phyloP scores from a whole-genome alignment of 2,797 vertebrate genomes.

The Urocyon cinereoargenteus region DNA sequence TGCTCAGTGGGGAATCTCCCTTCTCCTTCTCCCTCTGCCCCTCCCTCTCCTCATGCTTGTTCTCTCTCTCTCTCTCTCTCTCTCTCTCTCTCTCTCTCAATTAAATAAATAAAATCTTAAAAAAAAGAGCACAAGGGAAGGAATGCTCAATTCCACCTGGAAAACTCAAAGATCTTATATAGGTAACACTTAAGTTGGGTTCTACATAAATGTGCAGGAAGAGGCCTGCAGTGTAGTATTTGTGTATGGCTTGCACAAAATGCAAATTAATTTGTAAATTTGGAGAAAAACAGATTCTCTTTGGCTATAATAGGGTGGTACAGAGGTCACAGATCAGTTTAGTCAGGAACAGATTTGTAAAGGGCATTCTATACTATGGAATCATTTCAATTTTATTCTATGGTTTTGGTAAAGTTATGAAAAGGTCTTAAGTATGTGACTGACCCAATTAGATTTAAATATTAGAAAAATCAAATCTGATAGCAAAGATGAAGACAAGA shows the following conservation, averaged over 20 bases:
- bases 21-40: no score
- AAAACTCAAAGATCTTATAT: not conserved
- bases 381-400: constrained; percentile 33
- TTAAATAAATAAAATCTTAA: no score
- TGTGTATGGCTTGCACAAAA: not conserved
- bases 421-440: constrained; percentile 22
- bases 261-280: constrained; percentile 32
- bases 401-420: not conserved
- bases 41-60: no score
- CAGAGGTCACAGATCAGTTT: not conserved
- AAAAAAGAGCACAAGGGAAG: not conserved
- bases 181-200: constrained; percentile 27
- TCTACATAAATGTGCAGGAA: constrained; percentile 40
- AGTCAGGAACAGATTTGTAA: constrained; percentile 29
- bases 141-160: not conserved
- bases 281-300: constrained; percentile 42
- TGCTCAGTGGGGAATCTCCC: no score
- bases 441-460: not conserved
- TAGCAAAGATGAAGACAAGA: constrained; percentile 26
- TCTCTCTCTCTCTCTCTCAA: no score
- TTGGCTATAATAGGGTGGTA: not conserved
- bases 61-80: no score
- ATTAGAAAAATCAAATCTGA: constrained; percentile 58
- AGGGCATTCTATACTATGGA: not conserved
- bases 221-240: not conserved